Evolutionary conservation across 1,140 invertebrate genomes (phyloP), one percentile per base, ranked within the genome.

Genomic region (Mya arenaria): DNA sequence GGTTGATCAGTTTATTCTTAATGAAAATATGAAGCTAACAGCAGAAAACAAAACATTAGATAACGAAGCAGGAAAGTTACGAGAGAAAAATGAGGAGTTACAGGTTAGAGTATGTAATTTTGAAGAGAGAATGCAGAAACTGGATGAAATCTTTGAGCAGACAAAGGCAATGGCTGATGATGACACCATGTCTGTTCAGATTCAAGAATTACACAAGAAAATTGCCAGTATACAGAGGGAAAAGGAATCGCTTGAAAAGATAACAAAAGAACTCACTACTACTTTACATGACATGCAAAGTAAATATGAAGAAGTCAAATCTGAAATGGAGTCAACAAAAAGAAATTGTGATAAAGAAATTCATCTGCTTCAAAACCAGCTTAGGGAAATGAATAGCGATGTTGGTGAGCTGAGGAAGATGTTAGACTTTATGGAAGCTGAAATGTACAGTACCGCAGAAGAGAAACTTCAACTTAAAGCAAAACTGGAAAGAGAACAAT

Each of bases 331-430:
- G 32, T 80, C 78, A n/a, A 80, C 81, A 39, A 68, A 72, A 37
- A 78, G 82, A 48, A 72, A 82, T 30, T 73, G 60, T 73, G 86
- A 85, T n/a, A 85, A 71, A 58, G 87, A 87, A 44, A 82, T 84
- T n/a, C 36, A 58, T 28, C 68, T 80, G 55, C 37, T 87, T 30
- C 85, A 86, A 75, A 66, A 80, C 19, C 84, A 88, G 60, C 55
- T 85, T 56, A 80, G 84, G 66, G 86, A 86, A 78, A 87, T 87
- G 78, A 84, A 83, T 39, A 69, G 73, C 41, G 85, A 87, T 69
- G 68, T 81, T 13, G 0, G 32, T 62, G 66, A 69, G 48, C 41
- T 81, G 25, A 81, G 68, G 72, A 62, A 44, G 32, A 74, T 69
- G 44, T 60, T 83, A 69, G 86, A 89, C 15, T 81, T 34, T 34